These are phyloP conservation scores for Cyrtonyx montezumae DNA, from an alignment of 2,113 vertebrate genomes.

Conservation along the genomic window DNA sequence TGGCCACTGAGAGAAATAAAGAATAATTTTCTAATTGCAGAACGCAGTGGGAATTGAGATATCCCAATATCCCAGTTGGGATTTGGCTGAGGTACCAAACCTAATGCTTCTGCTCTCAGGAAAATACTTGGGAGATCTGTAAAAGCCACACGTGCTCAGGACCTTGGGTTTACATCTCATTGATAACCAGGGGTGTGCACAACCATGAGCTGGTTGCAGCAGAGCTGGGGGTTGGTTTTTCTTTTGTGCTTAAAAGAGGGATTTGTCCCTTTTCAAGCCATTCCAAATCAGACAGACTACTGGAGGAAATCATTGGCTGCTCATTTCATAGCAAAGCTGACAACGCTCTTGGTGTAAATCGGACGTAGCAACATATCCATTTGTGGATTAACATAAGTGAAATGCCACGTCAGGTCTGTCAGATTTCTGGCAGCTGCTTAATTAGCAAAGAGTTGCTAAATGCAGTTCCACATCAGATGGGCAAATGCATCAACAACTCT, in stretches of 20 bases:
- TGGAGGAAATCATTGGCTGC: background rate
- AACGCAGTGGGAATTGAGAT: background rate
- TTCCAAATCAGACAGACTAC: background rate
- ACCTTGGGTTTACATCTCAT: conserved; percentile 33
- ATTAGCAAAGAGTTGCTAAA: background rate
- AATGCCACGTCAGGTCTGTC: background rate
- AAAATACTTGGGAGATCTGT: conserved; percentile 10
- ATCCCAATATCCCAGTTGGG: background rate
- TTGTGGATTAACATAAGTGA: background rate
- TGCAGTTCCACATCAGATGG: background rate
- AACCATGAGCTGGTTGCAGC: background rate
- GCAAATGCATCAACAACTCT: background rate
- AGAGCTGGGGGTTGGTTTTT: background rate
- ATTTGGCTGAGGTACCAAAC: background rate
- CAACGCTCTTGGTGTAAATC: background rate
- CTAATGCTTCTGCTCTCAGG: conserved; percentile 1
- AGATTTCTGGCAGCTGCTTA: background rate
- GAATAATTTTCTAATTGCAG: background rate
- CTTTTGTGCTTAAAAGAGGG: background rate
- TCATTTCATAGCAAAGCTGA: background rate
- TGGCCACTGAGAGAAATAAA: background rate
- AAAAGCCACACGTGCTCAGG: conserved; percentile 29
- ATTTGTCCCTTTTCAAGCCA: background rate
- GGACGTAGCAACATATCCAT: background rate
- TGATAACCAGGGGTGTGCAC: background rate